A percentile compares a stretch with the other conserved stretches of the same genome.
These are phyloP conservation scores for Myotis yumanensis DNA, from an alignment of 2,113 vertebrate genomes.

Conservation along the genomic window DNA sequence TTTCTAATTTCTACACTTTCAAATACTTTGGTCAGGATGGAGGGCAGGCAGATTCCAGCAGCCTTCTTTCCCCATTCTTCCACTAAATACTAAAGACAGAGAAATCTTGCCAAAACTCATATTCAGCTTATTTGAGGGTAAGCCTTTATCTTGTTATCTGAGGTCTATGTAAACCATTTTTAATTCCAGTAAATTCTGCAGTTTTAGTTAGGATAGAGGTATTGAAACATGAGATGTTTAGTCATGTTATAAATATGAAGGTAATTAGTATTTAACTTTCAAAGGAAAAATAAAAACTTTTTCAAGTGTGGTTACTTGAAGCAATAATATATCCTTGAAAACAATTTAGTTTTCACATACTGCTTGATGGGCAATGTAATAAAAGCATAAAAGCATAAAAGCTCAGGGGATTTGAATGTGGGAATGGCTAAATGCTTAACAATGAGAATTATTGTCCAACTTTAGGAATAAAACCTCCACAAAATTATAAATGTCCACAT, in stretches of 20 bases:
- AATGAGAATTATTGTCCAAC: slow-evolving; percentile 24
- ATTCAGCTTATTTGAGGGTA: background rate
- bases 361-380: background rate
- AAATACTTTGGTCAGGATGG: background rate
- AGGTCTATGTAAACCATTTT: slow-evolving; percentile 41
- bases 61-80: background rate
- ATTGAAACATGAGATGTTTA: slow-evolving; percentile 23
- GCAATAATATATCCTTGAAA: slow-evolving; percentile 49
- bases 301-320: slow-evolving; percentile 39
- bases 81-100: background rate
- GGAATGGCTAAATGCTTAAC: slow-evolving; percentile 37
- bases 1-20: slow-evolving; percentile 43
- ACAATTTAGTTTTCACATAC: slow-evolving; percentile 53
- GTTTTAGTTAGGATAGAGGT: slow-evolving; percentile 49
- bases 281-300: slow-evolving; percentile 27
- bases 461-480: slow-evolving; percentile 4
- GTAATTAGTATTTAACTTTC: slow-evolving; percentile 59
- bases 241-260: slow-evolving; percentile 36
- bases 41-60: background rate
- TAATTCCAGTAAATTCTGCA: slow-evolving; percentile 5
- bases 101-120: slow-evolving; percentile 11
- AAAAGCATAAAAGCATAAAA: slow-evolving; percentile 23
- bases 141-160: slow-evolving; percentile 30
- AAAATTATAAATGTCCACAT: slow-evolving; percentile 45
- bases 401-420: slow-evolving; percentile 4